Conservation (phyloP, 1,140 invertebrate genomes). For the Neuroterus valhalla region DNA sequence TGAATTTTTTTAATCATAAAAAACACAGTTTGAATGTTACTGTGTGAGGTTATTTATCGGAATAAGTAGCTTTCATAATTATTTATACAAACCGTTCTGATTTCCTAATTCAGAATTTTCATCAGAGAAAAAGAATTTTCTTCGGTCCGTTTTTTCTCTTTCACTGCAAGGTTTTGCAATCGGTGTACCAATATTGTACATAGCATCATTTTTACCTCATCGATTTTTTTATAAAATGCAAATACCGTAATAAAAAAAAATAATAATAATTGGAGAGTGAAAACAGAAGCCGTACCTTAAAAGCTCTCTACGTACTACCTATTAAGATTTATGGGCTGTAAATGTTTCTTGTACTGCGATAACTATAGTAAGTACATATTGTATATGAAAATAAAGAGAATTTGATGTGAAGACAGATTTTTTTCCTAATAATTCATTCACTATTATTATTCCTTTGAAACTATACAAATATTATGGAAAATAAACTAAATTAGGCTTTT, state of each 20-base stretch:
- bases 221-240: neutral
- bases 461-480: no score
- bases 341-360: conserved; percentile 22
- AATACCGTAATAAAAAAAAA: conserved; percentile 4
- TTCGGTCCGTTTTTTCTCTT: neutral
- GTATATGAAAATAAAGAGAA: conserved; percentile 34
- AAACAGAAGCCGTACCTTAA: conserved; percentile 30
- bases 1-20: neutral
- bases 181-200: conserved; percentile 4
- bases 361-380: conserved; percentile 27
- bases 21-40: no score
- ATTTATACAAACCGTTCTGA: no score
- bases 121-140: no score
- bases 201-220: conserved; percentile 30
- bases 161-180: conserved; percentile 21
- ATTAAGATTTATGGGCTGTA: conserved; percentile 34
- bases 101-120: no score
- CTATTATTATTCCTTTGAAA: neutral
- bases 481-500: no score
- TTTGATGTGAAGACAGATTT: conserved; percentile 27
- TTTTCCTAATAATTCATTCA: neutral
- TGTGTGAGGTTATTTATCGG: neutral
- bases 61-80: neutral
- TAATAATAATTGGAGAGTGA: conserved; percentile 7
- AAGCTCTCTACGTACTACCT: conserved; percentile 43